Evolutionary conservation across 2,797 vertebrate genomes (phyloP).

Genomic region (Macropus fuliginosus): DNA sequence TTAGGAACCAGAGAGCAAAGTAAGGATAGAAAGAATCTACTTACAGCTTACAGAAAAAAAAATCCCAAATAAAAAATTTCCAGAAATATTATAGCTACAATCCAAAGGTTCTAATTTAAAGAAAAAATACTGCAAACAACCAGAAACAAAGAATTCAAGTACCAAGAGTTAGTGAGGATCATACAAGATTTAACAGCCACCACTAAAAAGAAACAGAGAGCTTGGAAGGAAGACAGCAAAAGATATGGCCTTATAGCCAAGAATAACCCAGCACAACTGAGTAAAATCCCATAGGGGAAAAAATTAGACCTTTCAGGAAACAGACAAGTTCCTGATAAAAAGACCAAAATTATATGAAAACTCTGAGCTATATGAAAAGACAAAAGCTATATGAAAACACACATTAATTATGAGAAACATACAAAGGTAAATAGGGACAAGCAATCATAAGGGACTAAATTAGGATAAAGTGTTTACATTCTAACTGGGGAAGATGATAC

Average conservation of each 20-base stretch:
- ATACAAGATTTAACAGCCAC: neutral
- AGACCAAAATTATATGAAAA: neutral
- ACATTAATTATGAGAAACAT: neutral
- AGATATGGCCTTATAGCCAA: neutral
- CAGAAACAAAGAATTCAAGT: neutral
- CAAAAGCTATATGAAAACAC: neutral
- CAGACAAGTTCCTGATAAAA: neutral
- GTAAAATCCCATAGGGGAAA: neutral
- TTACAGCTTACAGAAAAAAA: neutral
- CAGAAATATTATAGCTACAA: neutral
- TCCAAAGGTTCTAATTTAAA: neutral
- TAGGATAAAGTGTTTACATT: neutral
- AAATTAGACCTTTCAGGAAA: neutral
- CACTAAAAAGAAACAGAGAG: neutral
- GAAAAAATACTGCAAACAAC: neutral
- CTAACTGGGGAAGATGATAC: neutral
- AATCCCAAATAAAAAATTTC: neutral
- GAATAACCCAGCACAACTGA: neutral
- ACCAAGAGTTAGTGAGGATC: neutral
- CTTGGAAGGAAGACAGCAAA: neutral
- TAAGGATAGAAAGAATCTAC: neutral
- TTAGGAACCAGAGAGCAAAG: neutral
- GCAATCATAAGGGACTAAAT: neutral
- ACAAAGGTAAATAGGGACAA: neutral
- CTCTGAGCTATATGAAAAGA: neutral